A percentile compares a stretch with the other conserved stretches of the same genome.
Evolutionary conservation across 2,797 vertebrate species (phyloP).

Genomic region (Atherinosoma microstoma): DNA sequence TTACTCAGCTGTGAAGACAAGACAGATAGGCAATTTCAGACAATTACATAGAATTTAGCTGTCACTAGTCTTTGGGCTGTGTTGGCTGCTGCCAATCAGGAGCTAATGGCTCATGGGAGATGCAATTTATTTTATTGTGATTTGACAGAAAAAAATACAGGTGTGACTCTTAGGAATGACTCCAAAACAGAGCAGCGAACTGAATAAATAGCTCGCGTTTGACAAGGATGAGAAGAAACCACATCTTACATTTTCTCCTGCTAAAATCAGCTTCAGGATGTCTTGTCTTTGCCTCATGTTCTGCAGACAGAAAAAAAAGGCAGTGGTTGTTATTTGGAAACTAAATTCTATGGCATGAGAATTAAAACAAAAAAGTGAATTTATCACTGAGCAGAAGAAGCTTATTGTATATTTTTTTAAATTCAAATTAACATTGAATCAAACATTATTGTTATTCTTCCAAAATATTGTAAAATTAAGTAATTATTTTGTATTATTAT

Average conservation of each 20-base stretch:
- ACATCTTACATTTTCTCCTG: conserved; percentile 83
- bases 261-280: conserved; percentile 84
- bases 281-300: conserved; percentile 81
- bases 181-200: conserved; percentile 5
- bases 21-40: conserved; percentile 16
- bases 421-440: background rate
- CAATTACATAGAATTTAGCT: conserved; percentile 2
- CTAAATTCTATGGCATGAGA: background rate
- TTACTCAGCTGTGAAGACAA: conserved; percentile 80
- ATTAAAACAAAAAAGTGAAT: background rate
- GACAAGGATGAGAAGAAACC: conserved; percentile 22
- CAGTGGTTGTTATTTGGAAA: too few species aligned
- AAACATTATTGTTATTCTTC: background rate
- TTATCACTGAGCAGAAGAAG: too few species aligned
- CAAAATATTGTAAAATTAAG: background rate
- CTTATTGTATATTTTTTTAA: too few species aligned
- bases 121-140: conserved; percentile 14
- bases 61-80: background rate
- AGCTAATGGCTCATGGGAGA: conserved; percentile 4
- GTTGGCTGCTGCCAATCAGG: conserved; percentile 13
- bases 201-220: background rate
- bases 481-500: background rate
- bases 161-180: conserved; percentile 14
- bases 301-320: conserved; percentile 56
- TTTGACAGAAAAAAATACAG: conserved; percentile 26